phyloP scores from a whole-genome alignment of 2,113 vertebrate genomes.

The Gnathonemus longibarbis region DNA sequence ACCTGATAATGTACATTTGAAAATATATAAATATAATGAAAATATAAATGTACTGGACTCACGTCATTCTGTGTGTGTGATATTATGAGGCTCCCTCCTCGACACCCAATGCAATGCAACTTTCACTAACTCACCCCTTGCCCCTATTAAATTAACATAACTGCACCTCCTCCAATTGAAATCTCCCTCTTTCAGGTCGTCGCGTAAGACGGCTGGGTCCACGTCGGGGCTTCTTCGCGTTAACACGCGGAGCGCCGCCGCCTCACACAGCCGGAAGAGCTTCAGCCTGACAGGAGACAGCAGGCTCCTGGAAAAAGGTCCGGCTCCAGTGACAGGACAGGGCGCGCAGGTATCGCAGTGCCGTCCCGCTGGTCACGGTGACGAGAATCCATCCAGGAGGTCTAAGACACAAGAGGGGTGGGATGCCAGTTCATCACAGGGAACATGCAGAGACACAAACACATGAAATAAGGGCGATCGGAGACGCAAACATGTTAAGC shows the following conservation, averaged over 20 bases:
- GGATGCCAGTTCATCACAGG: background rate
- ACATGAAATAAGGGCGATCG: background rate
- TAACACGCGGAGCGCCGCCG: constrained; percentile 7
- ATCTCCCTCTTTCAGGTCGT: constrained; percentile 22
- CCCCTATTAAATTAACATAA: background rate
- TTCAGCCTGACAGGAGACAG: constrained; percentile 32
- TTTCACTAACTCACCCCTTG: background rate
- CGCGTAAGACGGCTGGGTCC: constrained; percentile 29
- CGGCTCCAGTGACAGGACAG: constrained; percentile 26
- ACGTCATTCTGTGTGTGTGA: background rate
- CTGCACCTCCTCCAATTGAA: background rate
- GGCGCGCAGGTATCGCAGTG: constrained; percentile 27
- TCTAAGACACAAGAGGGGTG: background rate
- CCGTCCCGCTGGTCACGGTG: background rate
- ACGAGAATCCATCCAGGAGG: background rate
- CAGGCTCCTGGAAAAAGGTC: constrained; percentile 37
- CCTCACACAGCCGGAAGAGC: constrained; percentile 32
- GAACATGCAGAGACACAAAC: background rate
- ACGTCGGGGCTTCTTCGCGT: constrained; percentile 23
- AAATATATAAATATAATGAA: background rate
- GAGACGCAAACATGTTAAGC: background rate
- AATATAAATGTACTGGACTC: background rate
- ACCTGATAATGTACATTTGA: background rate
- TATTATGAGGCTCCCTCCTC: no score
- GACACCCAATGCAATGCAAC: background rate